phyloP scores from a whole-genome alignment of 92 coral and sea anemone species.

The Virgularia gustaviana region DNA sequence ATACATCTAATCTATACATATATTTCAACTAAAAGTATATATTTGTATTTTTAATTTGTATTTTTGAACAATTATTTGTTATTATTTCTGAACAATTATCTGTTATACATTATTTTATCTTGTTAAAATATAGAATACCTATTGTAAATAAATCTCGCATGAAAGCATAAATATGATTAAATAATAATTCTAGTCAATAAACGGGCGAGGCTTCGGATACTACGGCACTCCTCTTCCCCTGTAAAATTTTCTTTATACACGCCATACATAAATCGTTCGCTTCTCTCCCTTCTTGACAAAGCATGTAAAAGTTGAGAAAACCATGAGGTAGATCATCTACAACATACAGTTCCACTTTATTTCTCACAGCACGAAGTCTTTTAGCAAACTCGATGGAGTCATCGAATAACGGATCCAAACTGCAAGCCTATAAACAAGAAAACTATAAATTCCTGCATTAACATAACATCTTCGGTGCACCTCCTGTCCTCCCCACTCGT shows the following conservation, averaged over 20 bases:
- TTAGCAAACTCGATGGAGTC: slow-evolving; percentile 96
- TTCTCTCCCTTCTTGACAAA: slow-evolving; percentile 91
- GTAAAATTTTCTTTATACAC: slow-evolving; percentile 71
- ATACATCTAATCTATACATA: no score
- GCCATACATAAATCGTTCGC: slow-evolving; percentile 82
- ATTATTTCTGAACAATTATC: no score
- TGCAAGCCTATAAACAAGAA: slow-evolving; percentile 66
- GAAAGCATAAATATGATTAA: no score
- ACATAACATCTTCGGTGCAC: no score
- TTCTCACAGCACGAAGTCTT: slow-evolving; percentile 67
- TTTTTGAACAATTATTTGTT: no score
- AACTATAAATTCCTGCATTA: no score
- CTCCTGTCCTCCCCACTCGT: no score
- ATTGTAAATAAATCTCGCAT: no score
- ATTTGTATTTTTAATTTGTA: no score
- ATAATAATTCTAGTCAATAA: slow-evolving; percentile 18
- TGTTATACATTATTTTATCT: no score
- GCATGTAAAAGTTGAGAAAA: slow-evolving; percentile 79
- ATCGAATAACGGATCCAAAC: slow-evolving; percentile 91
- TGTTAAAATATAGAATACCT: background rate
- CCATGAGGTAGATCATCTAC: slow-evolving; percentile 92
- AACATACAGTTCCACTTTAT: slow-evolving; percentile 82
- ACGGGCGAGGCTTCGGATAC: slow-evolving; percentile 63
- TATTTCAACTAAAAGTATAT: no score
- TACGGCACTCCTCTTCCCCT: slow-evolving; percentile 64